phyloP scores from a whole-genome alignment of 2,797 vertebrate species.

The Podarcis lilfordi region DNA sequence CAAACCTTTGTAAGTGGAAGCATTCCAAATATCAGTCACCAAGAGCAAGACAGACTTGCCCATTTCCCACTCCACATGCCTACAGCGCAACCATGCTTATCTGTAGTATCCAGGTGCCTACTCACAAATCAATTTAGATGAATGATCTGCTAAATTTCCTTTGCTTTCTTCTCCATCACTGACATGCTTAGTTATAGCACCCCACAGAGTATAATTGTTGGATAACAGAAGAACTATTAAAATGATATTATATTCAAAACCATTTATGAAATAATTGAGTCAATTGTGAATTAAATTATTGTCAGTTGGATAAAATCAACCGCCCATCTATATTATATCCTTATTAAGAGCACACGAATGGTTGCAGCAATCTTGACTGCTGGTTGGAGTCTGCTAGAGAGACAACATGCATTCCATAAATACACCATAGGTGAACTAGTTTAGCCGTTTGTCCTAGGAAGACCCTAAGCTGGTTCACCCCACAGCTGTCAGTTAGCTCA shows the following conservation, averaged over 20 bases:
- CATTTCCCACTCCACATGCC: not conserved
- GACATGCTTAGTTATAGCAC: conserved; percentile 19
- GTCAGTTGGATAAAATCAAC: conserved; percentile 1
- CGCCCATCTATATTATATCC: conserved; percentile 6
- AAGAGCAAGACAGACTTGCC: not conserved
- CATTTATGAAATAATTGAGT: conserved; percentile 42
- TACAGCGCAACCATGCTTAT: not conserved
- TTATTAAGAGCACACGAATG: conserved; percentile 12
- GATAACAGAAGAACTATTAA: conserved; percentile 32
- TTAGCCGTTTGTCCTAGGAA: not conserved
- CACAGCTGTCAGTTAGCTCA: conserved; percentile 6
- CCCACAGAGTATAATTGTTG: conserved; percentile 31
- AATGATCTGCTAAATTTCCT: not conserved
- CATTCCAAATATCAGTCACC: not conserved
- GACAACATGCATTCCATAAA: not conserved
- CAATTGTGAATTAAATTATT: not conserved
- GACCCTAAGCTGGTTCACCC: not conserved
- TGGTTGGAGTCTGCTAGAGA: not conserved
- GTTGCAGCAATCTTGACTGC: not conserved
- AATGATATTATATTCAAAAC: not conserved
- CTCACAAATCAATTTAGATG: conserved; percentile 19
- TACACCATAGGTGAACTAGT: not conserved
- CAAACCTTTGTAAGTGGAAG: not conserved
- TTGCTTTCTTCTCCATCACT: not conserved
- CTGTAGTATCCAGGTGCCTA: not conserved